These are phyloP conservation scores for Drosophila paranaensis DNA, from an alignment of 2,888 invertebrate genomes.

Conservation along the genomic window DNA sequence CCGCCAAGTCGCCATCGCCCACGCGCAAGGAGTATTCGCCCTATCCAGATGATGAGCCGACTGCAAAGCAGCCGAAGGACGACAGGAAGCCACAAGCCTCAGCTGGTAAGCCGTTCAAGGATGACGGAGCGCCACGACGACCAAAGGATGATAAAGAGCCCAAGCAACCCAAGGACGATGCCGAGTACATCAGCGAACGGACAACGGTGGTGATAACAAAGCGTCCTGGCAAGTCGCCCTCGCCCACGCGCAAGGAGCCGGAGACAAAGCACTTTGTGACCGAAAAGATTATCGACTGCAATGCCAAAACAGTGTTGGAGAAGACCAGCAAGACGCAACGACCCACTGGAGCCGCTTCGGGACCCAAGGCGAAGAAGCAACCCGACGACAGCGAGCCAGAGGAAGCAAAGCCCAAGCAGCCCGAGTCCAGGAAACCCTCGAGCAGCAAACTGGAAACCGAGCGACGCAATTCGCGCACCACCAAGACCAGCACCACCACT, in stretches of 20 bases:
- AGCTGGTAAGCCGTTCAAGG: constrained; percentile 11
- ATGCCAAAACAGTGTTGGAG: constrained; percentile 45
- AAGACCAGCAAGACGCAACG: constrained; percentile 28
- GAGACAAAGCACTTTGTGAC: constrained; percentile 58
- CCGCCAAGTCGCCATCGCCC: constrained; percentile 48
- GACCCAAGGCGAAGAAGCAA: constrained; percentile 31
- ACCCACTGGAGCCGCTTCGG: constrained; percentile 5
- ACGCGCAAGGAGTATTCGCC: constrained; percentile 32
- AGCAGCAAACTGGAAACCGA: constrained; percentile 40
- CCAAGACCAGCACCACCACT: constrained; percentile 27
- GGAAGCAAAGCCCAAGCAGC: constrained; percentile 23
- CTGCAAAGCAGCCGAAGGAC: constrained; percentile 7
- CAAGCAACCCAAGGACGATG: constrained; percentile 38
- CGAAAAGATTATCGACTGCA: constrained; percentile 68
- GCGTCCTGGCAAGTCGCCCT: constrained; percentile 41
- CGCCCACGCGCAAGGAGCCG: constrained; percentile 43
- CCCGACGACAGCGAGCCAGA: constrained; percentile 40
- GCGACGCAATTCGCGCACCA: constrained; percentile 52
- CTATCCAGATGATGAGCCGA: constrained; percentile 28
- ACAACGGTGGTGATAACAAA: constrained; percentile 55
- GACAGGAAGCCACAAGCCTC: constrained; percentile 2
- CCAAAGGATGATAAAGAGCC: constrained; percentile 18
- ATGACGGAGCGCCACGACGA: not conserved
- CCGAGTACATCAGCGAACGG: constrained; percentile 53
- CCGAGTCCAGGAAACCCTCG: constrained; percentile 44